Conservation (phyloP, 2,113 vertebrate species). For the Alexandromys fortis region DNA sequence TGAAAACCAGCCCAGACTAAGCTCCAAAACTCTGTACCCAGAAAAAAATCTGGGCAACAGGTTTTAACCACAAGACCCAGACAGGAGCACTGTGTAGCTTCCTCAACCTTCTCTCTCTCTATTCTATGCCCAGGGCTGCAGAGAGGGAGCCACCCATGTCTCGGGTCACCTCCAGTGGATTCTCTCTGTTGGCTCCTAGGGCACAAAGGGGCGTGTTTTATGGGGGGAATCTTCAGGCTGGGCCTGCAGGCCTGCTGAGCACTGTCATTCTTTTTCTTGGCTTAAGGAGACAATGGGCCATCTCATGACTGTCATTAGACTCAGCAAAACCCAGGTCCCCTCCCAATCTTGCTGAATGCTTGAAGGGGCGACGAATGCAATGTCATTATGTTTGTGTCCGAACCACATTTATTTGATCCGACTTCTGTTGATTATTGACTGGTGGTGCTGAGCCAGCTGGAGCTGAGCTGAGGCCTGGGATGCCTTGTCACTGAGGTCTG, state of each 20-base stretch:
- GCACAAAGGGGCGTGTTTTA: background rate
- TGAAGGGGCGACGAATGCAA: background rate
- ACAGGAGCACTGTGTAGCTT: rapidly evolving
- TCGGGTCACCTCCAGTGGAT: background rate
- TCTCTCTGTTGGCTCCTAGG: background rate
- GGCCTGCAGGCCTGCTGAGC: rapidly evolving
- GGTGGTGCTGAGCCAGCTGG: background rate
- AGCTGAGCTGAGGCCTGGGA: background rate
- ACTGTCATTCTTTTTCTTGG: background rate
- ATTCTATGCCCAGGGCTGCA: rapidly evolving
- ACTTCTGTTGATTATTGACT: constrained; percentile 3
- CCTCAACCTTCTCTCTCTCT: background rate
- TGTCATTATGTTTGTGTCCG: constrained; percentile 41
- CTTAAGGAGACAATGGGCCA: background rate
- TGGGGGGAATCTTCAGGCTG: background rate
- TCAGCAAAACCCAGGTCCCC: constrained; percentile 46
- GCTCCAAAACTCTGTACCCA: background rate
- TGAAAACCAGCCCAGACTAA: rapidly evolving
- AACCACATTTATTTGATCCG: constrained; percentile 32
- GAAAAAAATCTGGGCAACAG: background rate
- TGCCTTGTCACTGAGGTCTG: background rate
- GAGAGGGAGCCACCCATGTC: rapidly evolving
- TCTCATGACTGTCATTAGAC: background rate
- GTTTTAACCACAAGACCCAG: background rate
- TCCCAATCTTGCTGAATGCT: constrained; percentile 9